Conservation (phyloP, 1,140 invertebrate genomes). For the Temnothorax nylanderi region DNA sequence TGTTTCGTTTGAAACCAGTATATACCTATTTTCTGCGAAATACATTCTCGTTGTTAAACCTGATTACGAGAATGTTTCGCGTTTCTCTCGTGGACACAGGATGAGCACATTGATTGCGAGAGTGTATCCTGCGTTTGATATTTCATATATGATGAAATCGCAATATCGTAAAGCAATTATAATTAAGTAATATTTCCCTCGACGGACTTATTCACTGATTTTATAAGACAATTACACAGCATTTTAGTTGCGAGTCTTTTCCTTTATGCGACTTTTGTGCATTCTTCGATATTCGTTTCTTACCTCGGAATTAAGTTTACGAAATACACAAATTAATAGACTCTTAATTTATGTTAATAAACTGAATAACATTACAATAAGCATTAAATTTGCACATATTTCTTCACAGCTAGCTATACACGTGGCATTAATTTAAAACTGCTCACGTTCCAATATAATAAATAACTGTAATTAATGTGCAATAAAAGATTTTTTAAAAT, state of each 20-base stretch:
- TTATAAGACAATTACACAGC: slow-evolving; percentile 6
- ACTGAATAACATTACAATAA: not conserved
- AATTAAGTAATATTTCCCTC: not conserved
- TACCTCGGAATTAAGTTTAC: not conserved
- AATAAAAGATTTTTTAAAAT: not conserved
- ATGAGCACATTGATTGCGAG: slow-evolving; percentile 16
- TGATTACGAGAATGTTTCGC: not conserved
- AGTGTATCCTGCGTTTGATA: slow-evolving; percentile 14
- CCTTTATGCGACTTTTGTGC: not conserved
- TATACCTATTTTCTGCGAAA: not conserved
- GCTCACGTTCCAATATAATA: not conserved
- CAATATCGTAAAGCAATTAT: slow-evolving; percentile 15
- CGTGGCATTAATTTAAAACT: not conserved
- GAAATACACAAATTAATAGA: not conserved
- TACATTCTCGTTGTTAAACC: not conserved
- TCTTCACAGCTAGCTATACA: not conserved
- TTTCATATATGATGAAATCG: slow-evolving; percentile 12
- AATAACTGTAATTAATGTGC: not conserved
- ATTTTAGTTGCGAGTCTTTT: not conserved
- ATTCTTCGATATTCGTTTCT: not conserved
- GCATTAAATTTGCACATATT: not conserved
- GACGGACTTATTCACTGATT: not conserved
- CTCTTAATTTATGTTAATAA: not conserved
- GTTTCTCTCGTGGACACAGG: not conserved
- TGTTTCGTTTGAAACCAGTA: not conserved